phyloP scores from a whole-genome alignment of 2,113 vertebrate genomes.

The Salvator merianae region DNA sequence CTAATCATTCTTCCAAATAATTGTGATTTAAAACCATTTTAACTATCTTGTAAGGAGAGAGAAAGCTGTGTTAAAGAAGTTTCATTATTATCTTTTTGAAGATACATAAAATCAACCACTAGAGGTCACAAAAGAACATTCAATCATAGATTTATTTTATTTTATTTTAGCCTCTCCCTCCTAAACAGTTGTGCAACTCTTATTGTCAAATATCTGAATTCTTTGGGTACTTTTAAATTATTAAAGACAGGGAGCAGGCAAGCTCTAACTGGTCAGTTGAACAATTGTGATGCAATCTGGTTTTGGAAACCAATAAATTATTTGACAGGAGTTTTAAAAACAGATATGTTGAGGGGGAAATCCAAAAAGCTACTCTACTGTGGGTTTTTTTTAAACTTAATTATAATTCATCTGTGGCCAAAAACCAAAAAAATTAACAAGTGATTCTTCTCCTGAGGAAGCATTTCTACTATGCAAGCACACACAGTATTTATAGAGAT shows the following conservation, averaged over 20 bases:
- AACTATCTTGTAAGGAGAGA: neutral
- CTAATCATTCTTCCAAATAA: neutral
- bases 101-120: neutral
- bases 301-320: neutral
- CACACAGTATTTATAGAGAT: neutral
- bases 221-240: neutral
- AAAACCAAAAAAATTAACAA: neutral
- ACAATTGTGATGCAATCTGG: neutral
- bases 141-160: neutral
- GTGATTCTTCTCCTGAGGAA: no score
- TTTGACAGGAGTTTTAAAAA: neutral
- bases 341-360: no score
- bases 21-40: neutral
- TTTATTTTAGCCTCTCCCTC: no score
- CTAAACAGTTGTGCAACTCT: no score
- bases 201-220: neutral
- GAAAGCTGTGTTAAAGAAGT: neutral
- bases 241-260: neutral
- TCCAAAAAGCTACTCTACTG: no score
- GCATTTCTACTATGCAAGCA: no score
- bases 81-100: neutral
- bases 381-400: no score
- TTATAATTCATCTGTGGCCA: neutral
- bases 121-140: constrained; percentile 27
- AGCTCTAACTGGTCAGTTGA: neutral